Evolutionary conservation across 2,888 invertebrate genomes (phyloP).

Genomic region (Gonocerus acuteangulatus): DNA sequence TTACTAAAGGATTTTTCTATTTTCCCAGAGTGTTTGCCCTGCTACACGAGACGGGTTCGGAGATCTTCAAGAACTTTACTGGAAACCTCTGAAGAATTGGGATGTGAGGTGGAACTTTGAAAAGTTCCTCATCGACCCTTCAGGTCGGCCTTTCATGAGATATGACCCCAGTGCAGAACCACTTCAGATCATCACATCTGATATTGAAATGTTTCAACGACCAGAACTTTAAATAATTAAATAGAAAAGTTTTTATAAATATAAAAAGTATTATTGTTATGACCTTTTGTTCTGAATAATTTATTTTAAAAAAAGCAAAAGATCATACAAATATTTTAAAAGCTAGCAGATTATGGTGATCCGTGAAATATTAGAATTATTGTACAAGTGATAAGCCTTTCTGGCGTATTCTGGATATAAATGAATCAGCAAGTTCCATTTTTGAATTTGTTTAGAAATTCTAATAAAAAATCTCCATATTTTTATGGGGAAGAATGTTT

Average conservation of each 20-base stretch:
- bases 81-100: slow-evolving; percentile 40
- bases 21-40: slow-evolving; percentile 42
- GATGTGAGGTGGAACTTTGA: slow-evolving; percentile 47
- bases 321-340: no score
- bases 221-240: slow-evolving; percentile 9
- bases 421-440: no score
- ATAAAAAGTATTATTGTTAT: background rate
- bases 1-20: no score
- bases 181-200: slow-evolving; percentile 34
- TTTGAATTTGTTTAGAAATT: no score
- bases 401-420: no score
- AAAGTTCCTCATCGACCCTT: slow-evolving; percentile 43
- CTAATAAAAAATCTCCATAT: no score
- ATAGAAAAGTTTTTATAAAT: no score
- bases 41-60: slow-evolving; percentile 41
- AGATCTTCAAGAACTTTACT: slow-evolving; percentile 39
- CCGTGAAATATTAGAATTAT: no score
- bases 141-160: slow-evolving; percentile 40
- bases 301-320: background rate
- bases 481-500: no score
- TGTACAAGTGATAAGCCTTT: no score
- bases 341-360: no score
- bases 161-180: slow-evolving; percentile 41
- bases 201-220: slow-evolving; percentile 26
- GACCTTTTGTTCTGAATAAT: no score